Conservation (phyloP, 2,113 vertebrate genomes). For the Piaya cayana region DNA sequence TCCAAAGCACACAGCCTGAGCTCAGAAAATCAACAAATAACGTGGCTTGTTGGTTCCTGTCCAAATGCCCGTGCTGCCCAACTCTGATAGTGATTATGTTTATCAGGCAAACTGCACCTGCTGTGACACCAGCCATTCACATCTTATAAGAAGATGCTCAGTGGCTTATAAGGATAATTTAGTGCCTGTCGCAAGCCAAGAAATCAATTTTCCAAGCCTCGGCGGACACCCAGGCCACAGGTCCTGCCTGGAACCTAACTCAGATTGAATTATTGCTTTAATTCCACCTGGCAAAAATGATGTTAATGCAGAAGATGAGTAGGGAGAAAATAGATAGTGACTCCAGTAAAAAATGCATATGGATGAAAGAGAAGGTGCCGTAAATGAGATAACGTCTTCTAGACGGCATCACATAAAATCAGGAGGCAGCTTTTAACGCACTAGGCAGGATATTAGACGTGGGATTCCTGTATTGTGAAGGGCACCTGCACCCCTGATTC, state of each 20-base stretch:
- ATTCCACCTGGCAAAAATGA: background rate
- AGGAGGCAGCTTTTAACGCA: slow-evolving; percentile 31
- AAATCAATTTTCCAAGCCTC: background rate
- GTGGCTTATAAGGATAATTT: background rate
- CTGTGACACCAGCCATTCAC: background rate
- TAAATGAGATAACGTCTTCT: background rate
- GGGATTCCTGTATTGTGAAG: background rate
- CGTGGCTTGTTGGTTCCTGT: background rate
- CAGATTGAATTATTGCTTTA: background rate
- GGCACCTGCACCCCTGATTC: background rate
- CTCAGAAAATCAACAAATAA: background rate
- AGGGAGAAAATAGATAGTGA: background rate
- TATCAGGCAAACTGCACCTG: background rate
- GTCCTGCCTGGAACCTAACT: background rate
- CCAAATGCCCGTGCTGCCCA: background rate
- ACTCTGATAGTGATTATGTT: background rate
- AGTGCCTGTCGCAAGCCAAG: background rate
- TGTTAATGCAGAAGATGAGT: background rate
- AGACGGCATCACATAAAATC: background rate
- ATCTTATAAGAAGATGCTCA: background rate
- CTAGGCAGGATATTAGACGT: slow-evolving; percentile 31
- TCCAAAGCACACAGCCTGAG: background rate
- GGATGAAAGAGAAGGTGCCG: background rate
- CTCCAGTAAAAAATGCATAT: background rate
- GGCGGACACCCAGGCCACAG: background rate